A percentile compares a stretch with the other conserved stretches of the same genome.
These are phyloP conservation scores for Rhineura floridana DNA, from an alignment of 2,113 vertebrate genomes.

Conservation along the genomic window DNA sequence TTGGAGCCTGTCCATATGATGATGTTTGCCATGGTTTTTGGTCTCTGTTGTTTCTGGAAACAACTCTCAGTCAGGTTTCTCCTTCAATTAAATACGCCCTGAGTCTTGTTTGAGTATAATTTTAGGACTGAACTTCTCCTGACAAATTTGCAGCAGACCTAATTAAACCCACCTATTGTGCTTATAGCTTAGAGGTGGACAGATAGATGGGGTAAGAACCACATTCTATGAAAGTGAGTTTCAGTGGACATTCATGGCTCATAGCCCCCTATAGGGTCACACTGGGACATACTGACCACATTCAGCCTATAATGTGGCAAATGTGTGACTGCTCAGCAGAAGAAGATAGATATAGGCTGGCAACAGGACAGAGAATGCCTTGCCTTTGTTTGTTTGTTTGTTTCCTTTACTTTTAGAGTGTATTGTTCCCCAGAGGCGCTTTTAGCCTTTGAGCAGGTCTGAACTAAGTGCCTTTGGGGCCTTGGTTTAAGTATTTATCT, in stretches of 20 bases:
- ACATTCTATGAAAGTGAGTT: not conserved
- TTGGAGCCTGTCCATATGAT: not conserved
- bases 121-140: not conserved
- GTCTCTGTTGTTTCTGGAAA: not conserved
- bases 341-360: not conserved
- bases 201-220: not conserved
- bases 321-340: not conserved
- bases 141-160: not conserved
- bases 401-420: conserved; percentile 12
- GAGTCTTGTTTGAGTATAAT: not conserved
- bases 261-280: not conserved
- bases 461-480: conserved; percentile 25
- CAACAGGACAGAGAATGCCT: not conserved
- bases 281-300: not conserved
- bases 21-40: not conserved
- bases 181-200: not conserved
- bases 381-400: conserved; percentile 9
- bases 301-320: too few species aligned
- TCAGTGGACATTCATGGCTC: not conserved
- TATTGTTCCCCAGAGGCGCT: conserved; percentile 10
- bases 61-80: not conserved
- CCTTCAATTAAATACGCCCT: not conserved
- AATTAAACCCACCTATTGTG: not conserved
- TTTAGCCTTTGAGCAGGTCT: not conserved
- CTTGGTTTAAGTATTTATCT: conserved; percentile 26